A percentile compares a stretch with the other conserved stretches of the same genome.
Conservation (phyloP, 2,113 vertebrate genomes). For the Podilymbus podiceps region DNA sequence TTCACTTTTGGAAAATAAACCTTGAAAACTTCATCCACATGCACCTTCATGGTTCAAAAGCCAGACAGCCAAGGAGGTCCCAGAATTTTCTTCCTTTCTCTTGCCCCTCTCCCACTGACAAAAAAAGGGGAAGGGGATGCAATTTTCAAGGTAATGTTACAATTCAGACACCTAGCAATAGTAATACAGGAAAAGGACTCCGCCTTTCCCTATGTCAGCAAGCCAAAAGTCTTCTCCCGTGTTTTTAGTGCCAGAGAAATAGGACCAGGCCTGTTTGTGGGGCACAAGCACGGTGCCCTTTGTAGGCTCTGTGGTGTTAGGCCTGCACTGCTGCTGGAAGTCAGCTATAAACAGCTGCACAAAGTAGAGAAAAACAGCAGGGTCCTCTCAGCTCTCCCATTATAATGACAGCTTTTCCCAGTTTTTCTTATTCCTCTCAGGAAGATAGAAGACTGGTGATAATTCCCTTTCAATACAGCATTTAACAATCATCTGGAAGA, state of each 20-base stretch:
- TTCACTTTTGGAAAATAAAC: not conserved
- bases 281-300: not conserved
- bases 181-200: not conserved
- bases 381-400: not conserved
- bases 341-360: not conserved
- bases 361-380: not conserved
- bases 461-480: not conserved
- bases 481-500: not conserved
- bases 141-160: not conserved
- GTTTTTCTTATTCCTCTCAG: not conserved
- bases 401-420: not conserved
- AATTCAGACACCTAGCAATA: not conserved
- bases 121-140: rapidly evolving
- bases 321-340: not conserved
- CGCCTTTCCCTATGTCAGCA: not conserved
- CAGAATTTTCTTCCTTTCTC: not conserved
- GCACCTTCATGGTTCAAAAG: not conserved
- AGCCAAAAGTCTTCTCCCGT: not conserved
- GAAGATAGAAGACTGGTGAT: not conserved
- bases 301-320: not conserved
- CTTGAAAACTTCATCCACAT: not conserved
- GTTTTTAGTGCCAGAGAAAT: not conserved
- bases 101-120: not conserved
- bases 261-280: not conserved
- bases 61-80: not conserved